Percentiles rank a stretch among this genome's conserved stretches.
These are phyloP conservation scores for Prunella fulvescens DNA, from an alignment of 2,113 vertebrate species.

Conservation along the genomic window DNA sequence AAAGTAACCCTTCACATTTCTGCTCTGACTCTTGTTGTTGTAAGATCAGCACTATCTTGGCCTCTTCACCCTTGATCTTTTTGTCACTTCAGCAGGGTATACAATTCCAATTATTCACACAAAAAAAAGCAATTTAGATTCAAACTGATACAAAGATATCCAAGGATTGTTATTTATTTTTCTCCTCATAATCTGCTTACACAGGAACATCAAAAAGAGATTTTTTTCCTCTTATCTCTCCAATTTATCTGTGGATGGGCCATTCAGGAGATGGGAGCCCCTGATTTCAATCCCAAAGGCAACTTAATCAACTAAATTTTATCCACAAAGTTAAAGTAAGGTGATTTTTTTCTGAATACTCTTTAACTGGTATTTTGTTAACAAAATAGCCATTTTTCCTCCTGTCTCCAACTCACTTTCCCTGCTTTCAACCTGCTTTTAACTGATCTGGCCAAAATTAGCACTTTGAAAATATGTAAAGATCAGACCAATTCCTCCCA, in stretches of 20 bases:
- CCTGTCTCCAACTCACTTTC: background rate
- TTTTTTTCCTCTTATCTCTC: background rate
- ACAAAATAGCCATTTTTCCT: background rate
- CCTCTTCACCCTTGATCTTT: background rate
- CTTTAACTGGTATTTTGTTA: background rate
- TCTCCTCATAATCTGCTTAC: background rate
- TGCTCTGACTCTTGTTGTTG: background rate
- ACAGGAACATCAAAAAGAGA: background rate
- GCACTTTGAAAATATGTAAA: background rate
- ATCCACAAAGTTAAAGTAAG: background rate
- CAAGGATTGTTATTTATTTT: background rate
- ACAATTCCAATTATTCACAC: background rate
- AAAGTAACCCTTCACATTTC: background rate
- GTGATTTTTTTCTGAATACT: background rate
- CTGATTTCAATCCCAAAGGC: background rate
- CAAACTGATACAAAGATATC: background rate
- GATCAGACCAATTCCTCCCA: background rate
- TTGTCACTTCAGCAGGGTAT: background rate
- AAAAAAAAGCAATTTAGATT: background rate
- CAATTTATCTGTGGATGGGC: background rate
- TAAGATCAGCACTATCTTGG: background rate
- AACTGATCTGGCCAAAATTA: background rate
- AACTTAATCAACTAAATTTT: background rate
- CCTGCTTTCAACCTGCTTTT: background rate
- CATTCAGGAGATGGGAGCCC: background rate